Evolutionary conservation across 2,888 invertebrate genomes (phyloP).

Genomic region (Pammene fasciana): DNA sequence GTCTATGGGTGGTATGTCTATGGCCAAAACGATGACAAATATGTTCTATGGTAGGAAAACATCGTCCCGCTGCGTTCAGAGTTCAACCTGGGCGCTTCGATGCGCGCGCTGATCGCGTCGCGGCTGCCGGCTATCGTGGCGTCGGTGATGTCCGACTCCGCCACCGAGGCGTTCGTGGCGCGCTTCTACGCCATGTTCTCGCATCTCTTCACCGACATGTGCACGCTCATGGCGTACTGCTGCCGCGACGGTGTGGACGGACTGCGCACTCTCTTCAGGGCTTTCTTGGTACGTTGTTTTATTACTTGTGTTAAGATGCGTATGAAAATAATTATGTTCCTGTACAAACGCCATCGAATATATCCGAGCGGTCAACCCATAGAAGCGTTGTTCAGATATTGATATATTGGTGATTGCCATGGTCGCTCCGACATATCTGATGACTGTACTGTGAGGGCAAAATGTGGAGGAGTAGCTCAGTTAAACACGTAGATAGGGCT

Average conservation of each 20-base stretch:
- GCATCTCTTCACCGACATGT: slow-evolving; percentile 61
- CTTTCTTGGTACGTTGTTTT: slow-evolving; percentile 53
- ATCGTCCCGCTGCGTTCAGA: slow-evolving; percentile 52
- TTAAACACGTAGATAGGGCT: no score
- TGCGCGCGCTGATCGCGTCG: slow-evolving; percentile 55
- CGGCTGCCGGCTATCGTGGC: slow-evolving; percentile 62
- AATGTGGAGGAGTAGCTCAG: no score
- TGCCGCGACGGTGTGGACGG: slow-evolving; percentile 57
- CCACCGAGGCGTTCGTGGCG: slow-evolving; percentile 50
- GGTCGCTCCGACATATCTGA: no score
- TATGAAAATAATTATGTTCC: no score
- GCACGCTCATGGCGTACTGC: slow-evolving; percentile 57
- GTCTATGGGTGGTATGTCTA: no score
- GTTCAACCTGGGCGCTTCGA: slow-evolving; percentile 52
- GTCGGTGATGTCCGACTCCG: slow-evolving; percentile 54
- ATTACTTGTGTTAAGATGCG: no score
- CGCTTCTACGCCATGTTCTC: slow-evolving; percentile 61
- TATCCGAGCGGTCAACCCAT: no score
- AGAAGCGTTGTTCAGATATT: no score
- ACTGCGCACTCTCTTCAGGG: slow-evolving; percentile 51
- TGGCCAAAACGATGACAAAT: no score
- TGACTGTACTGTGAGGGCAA: no score
- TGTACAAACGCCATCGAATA: no score
- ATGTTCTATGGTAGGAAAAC: slow-evolving; percentile 42
- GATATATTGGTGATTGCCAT: no score